Conservation (phyloP, 2,113 vertebrate species). For the Elgaria multicarinata region DNA sequence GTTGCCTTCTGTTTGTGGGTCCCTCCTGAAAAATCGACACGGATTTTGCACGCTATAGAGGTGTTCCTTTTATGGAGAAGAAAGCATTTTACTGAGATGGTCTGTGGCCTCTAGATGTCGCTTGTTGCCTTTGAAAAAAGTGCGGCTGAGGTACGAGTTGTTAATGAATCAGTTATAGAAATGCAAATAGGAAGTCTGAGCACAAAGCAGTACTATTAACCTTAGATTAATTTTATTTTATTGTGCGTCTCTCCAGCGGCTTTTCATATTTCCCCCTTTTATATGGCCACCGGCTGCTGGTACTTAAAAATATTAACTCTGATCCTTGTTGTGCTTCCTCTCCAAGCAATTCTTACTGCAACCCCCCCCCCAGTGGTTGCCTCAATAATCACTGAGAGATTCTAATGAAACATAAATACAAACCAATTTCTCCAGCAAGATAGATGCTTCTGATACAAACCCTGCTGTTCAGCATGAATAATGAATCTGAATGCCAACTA, state of each 20-base stretch:
- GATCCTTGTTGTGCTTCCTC: not conserved
- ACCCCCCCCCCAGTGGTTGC: no score
- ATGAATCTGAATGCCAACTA: not conserved
- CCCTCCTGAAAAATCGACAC: not conserved
- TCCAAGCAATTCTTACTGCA: not conserved
- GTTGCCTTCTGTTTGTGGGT: not conserved
- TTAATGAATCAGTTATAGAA: not conserved
- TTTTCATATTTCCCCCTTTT: not conserved
- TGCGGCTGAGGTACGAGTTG: not conserved
- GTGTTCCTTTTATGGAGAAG: not conserved
- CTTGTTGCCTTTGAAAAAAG: not conserved
- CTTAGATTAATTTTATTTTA: conserved; percentile 9
- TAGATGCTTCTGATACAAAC: not conserved
- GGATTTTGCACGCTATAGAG: not conserved
- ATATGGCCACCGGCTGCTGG: not conserved
- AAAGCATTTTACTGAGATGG: not conserved
- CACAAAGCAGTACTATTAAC: not conserved
- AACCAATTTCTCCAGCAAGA: conserved; percentile 1
- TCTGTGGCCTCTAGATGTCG: conserved; percentile 5
- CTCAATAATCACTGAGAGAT: not conserved
- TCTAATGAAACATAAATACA: conserved; percentile 7
- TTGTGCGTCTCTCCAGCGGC: not conserved
- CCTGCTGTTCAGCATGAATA: not conserved
- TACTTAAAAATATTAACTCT: not conserved
- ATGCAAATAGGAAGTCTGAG: not conserved